Conservation (phyloP, 2,888 invertebrate species). For the Carterocephalus palaemon region DNA sequence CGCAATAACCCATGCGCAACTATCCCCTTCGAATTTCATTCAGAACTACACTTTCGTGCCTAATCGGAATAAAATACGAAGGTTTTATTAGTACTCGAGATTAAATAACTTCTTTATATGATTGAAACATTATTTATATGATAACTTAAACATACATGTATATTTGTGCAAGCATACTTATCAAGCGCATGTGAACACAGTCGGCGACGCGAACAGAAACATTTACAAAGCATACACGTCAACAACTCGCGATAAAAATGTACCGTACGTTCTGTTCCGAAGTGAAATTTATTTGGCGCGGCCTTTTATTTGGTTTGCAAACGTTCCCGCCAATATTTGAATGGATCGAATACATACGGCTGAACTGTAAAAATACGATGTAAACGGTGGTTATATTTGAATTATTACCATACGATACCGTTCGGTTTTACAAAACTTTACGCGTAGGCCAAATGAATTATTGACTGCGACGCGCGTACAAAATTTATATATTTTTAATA, state of each 20-base stretch:
- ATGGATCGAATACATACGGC: constrained; percentile 1
- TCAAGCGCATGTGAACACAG: background rate
- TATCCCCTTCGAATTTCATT: no score
- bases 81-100: no score
- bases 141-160: no score
- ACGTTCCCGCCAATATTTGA: constrained; percentile 14
- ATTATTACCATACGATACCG: constrained; percentile 11
- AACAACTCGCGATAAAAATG: constrained; percentile 15
- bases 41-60: no score
- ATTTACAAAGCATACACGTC: constrained; percentile 15
- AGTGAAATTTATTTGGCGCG: constrained; percentile 16
- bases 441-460: no score
- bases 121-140: no score
- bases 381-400: constrained; percentile 11
- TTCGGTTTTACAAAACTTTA: no score
- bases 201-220: constrained; percentile 5
- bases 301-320: constrained; percentile 19
- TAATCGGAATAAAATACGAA: no score
- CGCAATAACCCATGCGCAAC: no score
- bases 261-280: constrained; percentile 12
- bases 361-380: constrained; percentile 4
- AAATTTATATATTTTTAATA: no score
- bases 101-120: no score
- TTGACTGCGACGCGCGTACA: constrained; percentile 3
- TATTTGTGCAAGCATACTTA: no score